Evolutionary conservation across 2,888 invertebrate species (phyloP).

Genomic region (Andrena bicolor): DNA sequence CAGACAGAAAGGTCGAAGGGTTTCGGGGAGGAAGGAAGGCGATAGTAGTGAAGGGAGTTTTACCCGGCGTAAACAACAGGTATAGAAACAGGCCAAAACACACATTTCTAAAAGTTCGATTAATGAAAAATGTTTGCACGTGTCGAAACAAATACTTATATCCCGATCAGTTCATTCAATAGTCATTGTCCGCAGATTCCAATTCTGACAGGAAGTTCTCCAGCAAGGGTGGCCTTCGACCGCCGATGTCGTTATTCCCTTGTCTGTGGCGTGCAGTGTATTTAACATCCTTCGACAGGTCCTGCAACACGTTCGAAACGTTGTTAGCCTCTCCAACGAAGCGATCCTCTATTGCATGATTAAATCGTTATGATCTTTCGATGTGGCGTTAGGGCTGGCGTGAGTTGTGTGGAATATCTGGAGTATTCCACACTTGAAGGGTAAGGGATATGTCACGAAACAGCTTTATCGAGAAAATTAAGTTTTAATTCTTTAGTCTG

Average conservation of each 20-base stretch:
- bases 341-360: no score
- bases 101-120: conserved; percentile 37
- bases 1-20: neutral
- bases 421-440: no score
- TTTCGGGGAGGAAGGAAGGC: neutral
- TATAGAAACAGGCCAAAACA: conserved; percentile 24
- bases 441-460: no score
- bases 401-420: no score
- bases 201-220: conserved; percentile 53
- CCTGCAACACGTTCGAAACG: conserved; percentile 21
- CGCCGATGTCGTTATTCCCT: conserved; percentile 35
- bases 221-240: conserved; percentile 48
- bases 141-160: conserved; percentile 40
- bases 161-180: conserved; percentile 52
- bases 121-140: conserved; percentile 49
- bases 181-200: conserved; percentile 57
- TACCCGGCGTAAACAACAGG: conserved; percentile 18
- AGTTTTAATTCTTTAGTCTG: no score
- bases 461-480: no score
- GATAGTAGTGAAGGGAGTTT: conserved; percentile 8
- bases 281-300: conserved; percentile 28
- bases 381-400: no score
- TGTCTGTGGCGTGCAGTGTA: conserved; percentile 37
- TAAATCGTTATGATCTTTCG: no score
- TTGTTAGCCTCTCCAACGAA: no score